Conservation (phyloP, 2,888 invertebrate species). For the Hirtodrosophila alboralis region DNA sequence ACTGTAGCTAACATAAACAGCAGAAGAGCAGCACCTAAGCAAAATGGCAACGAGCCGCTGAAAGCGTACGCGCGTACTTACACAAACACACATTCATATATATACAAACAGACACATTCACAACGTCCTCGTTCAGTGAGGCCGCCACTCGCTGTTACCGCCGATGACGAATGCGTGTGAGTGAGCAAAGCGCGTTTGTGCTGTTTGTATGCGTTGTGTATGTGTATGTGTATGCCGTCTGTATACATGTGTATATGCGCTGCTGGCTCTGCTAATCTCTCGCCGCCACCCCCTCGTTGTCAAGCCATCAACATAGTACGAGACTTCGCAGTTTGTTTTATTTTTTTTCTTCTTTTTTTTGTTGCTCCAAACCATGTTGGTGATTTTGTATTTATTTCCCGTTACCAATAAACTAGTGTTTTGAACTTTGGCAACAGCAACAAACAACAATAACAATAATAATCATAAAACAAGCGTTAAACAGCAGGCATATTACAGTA, state of each 20-base stretch:
- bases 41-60: conserved; percentile 54
- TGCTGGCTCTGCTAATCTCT: conserved; percentile 28
- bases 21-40: conserved; percentile 38
- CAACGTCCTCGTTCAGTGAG: conserved; percentile 66
- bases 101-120: conserved; percentile 39
- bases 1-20: too few relatives aligned
- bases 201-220: conserved; percentile 4
- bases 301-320: conserved; percentile 13
- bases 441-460: conserved; percentile 20
- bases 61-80: conserved; percentile 52
- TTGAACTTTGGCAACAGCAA: conserved; percentile 10
- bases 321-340: conserved; percentile 28
- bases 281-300: conserved; percentile 11
- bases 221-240: conserved; percentile 4
- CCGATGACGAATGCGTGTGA: conserved; percentile 69
- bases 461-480: conserved; percentile 27
- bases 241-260: conserved; percentile 14
- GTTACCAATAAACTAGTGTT: conserved; percentile 30
- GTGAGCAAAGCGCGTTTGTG: conserved; percentile 44
- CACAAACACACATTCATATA: conserved; percentile 12
- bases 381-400: conserved; percentile 21
- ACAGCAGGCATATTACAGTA: conserved; percentile 35
- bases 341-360: too few relatives aligned
- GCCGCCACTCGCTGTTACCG: conserved; percentile 59
- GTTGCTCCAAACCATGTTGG: conserved; percentile 17